Base-by-base conservation (phyloP, 2,888 invertebrate species). In the Ephialtes manifestator region DNA sequence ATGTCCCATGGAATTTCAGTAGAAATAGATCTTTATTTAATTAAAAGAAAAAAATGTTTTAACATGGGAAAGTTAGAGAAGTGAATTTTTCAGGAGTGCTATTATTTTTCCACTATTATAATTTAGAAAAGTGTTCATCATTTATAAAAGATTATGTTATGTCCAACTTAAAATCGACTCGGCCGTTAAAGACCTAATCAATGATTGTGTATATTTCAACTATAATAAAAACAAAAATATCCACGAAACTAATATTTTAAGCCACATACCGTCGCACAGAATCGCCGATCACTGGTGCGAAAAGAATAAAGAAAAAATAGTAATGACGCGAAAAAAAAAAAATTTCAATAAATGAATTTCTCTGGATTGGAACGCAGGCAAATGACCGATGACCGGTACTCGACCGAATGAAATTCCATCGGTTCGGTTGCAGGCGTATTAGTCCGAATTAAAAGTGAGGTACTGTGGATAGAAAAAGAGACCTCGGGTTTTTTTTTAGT, bases 391-490 rank as follows among this genome's bases (percentile, higher is more conserved):
- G 75, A 70, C 58, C 48, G 68, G 43, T 65, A 46, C 75, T 60
- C 82, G 77, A 51, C 39, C 31, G 46, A 77, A 77, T 71, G 35
- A 71, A 82, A 75, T 82, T 82, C 48, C 55, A 67, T 67, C 75
- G 43, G 72, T 75, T 58, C 75, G 55, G 46, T 53, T 18, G 11
- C 20, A 55, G 63, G 46, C 65, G 67, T 81, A 81, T 81, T 81
- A 81, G 67, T 39, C 39, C 68, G 75, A 81, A 75, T 81, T 74
- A 81, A 81, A 81, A 81, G 71, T 60, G 71, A 71, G 63, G 35
- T 46, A 58, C 67, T 53, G 51, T 48, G 35, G 39, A 55, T n/a
- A n/a, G 58, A 72, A 75, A 51, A 76, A 81, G 65, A 72, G 81
- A 71, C n/a, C 85, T 51, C 70, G 31, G 43, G 53, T 24, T 70